Conservation (phyloP, 2,113 vertebrate genomes). For the Albula glossodonta region DNA sequence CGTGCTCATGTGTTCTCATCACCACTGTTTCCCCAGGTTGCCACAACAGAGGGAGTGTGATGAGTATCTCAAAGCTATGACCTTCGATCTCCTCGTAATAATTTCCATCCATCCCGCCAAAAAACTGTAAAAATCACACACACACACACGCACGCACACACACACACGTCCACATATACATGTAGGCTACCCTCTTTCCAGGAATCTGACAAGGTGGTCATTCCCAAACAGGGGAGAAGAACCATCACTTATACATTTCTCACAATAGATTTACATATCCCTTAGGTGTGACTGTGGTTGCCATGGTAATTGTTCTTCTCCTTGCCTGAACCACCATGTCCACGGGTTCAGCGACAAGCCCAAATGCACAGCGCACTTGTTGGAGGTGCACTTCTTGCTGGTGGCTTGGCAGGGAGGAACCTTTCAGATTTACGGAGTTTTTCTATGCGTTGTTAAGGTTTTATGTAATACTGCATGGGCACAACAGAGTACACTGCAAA, state of each 20-base stretch:
- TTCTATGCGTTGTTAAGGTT: no score
- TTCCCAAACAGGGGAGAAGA: not conserved
- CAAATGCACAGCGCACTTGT: not conserved
- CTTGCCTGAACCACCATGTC: not conserved
- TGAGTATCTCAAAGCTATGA: constrained; percentile 33
- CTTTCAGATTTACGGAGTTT: no score
- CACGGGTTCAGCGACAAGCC: not conserved
- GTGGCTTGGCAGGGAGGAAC: not conserved
- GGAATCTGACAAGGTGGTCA: not conserved
- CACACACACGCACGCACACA: not conserved
- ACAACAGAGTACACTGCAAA: not conserved
- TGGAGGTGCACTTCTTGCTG: not conserved
- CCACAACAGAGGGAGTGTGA: constrained; percentile 52
- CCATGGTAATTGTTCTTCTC: not conserved
- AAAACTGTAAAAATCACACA: constrained; percentile 12
- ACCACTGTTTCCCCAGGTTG: constrained; percentile 55
- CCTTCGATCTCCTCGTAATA: constrained; percentile 34
- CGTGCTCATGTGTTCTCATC: constrained; percentile 26
- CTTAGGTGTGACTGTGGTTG: not conserved
- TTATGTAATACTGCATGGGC: no score
- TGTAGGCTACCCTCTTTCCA: not conserved
- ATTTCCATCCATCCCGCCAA: constrained; percentile 39
- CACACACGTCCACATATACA: constrained; percentile 14
- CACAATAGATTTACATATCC: not conserved
- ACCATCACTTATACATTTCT: not conserved